Percentiles rank a stretch among this genome's conserved stretches.
These are phyloP conservation scores for Meghimatium bilineatum DNA, from an alignment of 2,888 invertebrate species.

Conservation along the genomic window DNA sequence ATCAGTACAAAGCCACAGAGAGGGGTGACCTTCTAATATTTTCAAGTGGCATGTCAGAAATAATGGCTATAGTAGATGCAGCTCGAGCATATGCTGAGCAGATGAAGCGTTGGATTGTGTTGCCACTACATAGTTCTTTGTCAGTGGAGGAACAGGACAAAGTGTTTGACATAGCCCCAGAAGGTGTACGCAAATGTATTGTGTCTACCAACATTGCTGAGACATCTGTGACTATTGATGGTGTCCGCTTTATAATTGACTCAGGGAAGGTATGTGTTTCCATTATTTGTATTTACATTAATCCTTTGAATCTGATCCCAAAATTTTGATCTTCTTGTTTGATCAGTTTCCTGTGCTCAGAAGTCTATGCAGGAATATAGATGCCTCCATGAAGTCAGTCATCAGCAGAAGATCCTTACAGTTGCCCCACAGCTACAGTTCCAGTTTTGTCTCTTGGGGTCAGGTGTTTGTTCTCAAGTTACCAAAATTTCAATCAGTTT, in stretches of 20 bases:
- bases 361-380: too few relatives aligned
- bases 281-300: too few relatives aligned
- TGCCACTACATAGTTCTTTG: constrained; percentile 93
- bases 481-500: too few relatives aligned
- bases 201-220: constrained; percentile 99
- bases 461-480: too few relatives aligned
- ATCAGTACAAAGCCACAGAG: constrained; percentile 85
- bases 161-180: constrained; percentile 95
- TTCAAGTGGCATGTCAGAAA: constrained; percentile 95
- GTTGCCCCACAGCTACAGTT: too few relatives aligned
- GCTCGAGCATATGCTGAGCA: constrained; percentile 87
- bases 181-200: constrained; percentile 95
- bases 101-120: constrained; percentile 91
- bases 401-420: too few relatives aligned
- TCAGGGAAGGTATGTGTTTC: constrained; percentile 90
- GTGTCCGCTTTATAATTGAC: constrained; percentile 96
- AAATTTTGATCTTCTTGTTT: too few relatives aligned
- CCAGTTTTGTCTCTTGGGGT: too few relatives aligned
- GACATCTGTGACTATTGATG: constrained; percentile 98
- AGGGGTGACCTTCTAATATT: constrained; percentile 96
- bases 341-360: too few relatives aligned
- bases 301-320: not conserved
- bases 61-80: constrained; percentile 88
- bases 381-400: too few relatives aligned
- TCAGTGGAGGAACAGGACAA: constrained; percentile 97